Conservation (phyloP, 1,140 invertebrate species). For the Anastrepha ludens region DNA sequence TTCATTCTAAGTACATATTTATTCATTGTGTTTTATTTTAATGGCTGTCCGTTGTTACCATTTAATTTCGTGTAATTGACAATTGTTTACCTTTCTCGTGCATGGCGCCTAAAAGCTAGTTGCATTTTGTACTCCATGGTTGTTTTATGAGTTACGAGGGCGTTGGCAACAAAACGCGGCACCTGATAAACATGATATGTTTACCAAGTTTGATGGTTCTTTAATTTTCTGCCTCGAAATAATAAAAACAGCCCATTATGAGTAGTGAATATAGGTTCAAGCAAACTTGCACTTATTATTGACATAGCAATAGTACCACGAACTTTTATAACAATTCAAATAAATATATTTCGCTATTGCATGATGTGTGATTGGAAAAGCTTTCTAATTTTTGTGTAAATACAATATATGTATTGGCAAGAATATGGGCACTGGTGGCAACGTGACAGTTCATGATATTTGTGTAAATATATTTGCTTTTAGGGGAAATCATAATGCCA, state of each 20-base stretch:
- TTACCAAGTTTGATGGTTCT: slow-evolving; percentile 7
- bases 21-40: slow-evolving; percentile 45
- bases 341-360: too few species aligned
- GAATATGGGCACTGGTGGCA: too few species aligned
- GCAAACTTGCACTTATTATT: not conserved
- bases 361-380: too few species aligned
- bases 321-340: too few species aligned
- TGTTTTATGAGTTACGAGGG: slow-evolving; percentile 19
- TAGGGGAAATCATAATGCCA: too few species aligned
- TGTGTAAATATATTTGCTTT: too few species aligned
- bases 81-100: slow-evolving; percentile 36
- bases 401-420: too few species aligned
- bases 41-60: slow-evolving; percentile 39
- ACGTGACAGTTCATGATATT: too few species aligned
- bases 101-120: slow-evolving; percentile 25
- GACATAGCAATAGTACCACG: too few species aligned
- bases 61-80: slow-evolving; percentile 44
- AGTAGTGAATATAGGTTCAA: not conserved
- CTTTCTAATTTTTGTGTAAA: too few species aligned
- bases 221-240: not conserved
- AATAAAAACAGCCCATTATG: not conserved
- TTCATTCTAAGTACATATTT: not conserved
- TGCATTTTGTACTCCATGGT: not conserved
- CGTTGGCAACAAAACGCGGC: slow-evolving; percentile 2
- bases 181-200: not conserved